Conservation (phyloP, 2,797 vertebrate species). For the Falco novaeseelandiae region DNA sequence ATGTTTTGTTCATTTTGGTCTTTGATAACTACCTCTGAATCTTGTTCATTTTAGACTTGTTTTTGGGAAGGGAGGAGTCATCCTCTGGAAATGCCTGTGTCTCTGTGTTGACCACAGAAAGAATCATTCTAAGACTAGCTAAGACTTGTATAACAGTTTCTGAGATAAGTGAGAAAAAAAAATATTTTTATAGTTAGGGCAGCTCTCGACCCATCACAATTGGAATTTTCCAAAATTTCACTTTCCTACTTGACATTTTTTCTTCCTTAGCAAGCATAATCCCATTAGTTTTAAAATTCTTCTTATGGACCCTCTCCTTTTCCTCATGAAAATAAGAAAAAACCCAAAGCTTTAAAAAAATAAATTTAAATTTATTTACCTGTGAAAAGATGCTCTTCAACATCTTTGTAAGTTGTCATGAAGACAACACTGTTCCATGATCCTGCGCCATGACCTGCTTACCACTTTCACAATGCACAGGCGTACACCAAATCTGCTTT, state of each 20-base stretch:
- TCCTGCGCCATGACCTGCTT: background rate
- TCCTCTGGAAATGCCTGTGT: background rate
- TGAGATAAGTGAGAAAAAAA: background rate
- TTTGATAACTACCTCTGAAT: background rate
- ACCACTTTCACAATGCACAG: background rate
- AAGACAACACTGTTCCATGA: background rate
- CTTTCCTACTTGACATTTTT: background rate
- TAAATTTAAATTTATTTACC: background rate
- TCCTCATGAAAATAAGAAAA: background rate
- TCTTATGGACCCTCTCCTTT: background rate
- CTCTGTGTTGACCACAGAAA: background rate
- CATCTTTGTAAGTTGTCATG: background rate
- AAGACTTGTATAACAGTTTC: background rate
- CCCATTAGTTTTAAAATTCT: background rate
- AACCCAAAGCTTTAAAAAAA: no score
- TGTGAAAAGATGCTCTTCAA: background rate
- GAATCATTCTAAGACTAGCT: background rate
- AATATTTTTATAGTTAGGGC: background rate
- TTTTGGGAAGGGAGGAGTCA: background rate
- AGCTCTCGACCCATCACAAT: background rate
- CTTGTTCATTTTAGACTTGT: background rate
- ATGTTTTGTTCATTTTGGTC: background rate
- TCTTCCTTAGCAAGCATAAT: background rate
- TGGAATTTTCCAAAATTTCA: background rate
- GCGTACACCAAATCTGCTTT: constrained; percentile 12